Evolutionary conservation across 2,888 invertebrate genomes (phyloP).

Genomic region (Timema cristinae): DNA sequence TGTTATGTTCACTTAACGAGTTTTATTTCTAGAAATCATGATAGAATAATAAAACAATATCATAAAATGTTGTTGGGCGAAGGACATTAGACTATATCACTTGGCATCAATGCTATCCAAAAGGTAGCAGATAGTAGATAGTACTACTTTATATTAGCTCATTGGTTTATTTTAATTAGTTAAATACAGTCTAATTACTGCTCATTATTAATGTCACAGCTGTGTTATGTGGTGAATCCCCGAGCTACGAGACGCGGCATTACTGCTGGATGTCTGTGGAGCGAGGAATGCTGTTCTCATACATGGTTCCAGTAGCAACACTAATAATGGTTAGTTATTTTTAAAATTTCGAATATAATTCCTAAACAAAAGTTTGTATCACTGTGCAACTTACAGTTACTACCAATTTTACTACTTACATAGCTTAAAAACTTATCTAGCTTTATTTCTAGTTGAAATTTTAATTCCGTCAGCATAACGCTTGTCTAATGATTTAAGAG

Average conservation of each 20-base stretch:
- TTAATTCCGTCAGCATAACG: background rate
- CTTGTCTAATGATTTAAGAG: background rate
- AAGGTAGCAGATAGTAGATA: no score
- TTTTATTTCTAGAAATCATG: no score
- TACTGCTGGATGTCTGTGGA: slow-evolving; percentile 77
- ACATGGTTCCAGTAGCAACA: slow-evolving; percentile 67
- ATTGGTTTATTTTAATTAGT: no score
- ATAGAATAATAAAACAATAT: no score
- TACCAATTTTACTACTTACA: no score
- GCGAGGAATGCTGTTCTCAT: slow-evolving; percentile 71
- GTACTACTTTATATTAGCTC: no score
- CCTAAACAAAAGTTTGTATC: background rate
- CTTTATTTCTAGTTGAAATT: background rate
- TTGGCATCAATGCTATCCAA: no score
- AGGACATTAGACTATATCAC: no score
- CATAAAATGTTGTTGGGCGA: no score
- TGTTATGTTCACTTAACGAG: no score
- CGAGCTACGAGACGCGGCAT: slow-evolving; percentile 66
- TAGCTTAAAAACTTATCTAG: background rate
- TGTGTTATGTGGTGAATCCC: slow-evolving; percentile 63
- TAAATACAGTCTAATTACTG: no score
- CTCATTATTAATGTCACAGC: slow-evolving; percentile 41
- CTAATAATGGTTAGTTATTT: slow-evolving; percentile 56
- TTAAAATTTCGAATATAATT: background rate
- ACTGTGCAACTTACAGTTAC: no score